Evolutionary conservation across 2,888 invertebrate species (phyloP).

Genomic region (Phengaris alcon): DNA sequence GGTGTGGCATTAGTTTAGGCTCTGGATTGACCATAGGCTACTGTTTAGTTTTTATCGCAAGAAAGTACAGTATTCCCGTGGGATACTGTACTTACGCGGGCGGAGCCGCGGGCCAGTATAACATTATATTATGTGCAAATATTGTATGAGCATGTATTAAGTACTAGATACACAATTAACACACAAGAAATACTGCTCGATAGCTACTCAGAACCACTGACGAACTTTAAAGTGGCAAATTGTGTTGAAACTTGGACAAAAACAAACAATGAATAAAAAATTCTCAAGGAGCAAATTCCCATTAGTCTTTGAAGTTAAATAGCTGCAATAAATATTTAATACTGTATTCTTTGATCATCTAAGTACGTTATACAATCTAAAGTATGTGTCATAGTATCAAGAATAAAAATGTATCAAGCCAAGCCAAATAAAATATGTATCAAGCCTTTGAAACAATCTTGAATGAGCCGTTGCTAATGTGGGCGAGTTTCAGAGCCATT

Average conservation of each 20-base stretch:
- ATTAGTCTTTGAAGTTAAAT: slow-evolving; percentile 2
- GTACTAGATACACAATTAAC: background rate
- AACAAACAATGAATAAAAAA: slow-evolving; percentile 4
- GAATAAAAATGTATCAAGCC: no score
- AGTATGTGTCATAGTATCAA: no score
- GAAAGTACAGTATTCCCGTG: no score
- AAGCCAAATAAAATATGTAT: no score
- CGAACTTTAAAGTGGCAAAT: background rate
- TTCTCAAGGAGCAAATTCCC: background rate
- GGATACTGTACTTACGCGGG: no score
- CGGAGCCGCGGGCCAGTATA: no score
- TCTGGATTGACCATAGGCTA: no score
- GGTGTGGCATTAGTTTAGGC: no score
- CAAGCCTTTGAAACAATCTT: slow-evolving; percentile 7
- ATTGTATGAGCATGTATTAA: background rate
- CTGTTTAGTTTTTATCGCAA: no score
- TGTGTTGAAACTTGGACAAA: background rate
- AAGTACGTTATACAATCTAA: background rate
- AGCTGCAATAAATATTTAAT: background rate
- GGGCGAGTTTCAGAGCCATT: background rate
- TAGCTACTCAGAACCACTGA: background rate
- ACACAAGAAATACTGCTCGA: background rate
- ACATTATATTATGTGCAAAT: no score
- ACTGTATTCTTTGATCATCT: background rate
- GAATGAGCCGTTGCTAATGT: slow-evolving; percentile 5